Base-by-base conservation (phyloP, 2,888 invertebrate genomes). In the Miltochrista miniata region DNA sequence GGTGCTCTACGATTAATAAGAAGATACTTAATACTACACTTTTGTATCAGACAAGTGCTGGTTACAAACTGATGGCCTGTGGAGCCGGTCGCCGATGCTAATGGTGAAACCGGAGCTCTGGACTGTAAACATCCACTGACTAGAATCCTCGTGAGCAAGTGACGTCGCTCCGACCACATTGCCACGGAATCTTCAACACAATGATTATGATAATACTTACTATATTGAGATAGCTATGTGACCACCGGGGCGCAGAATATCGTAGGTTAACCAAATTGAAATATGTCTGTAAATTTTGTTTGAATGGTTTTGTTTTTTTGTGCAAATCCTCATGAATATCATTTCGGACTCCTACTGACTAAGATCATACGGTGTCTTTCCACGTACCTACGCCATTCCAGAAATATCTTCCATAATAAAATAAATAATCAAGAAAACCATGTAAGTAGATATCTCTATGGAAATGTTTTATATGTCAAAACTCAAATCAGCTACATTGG, bases 61-160 rank as follows among this genome's bases (percentile, higher is more conserved):
- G 75, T 72, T 67, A 75, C 74, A 68, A 72, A 89, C 89, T 87
- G 87, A 70, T 83, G 83, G 74, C 70, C 51, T 64, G 55, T 62
- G 64, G 59, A 68, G 66, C 54, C 63, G 59, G 67, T 53, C 71
- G 80, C 69, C 79, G 78, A 62, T 73, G 76, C 74, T 83, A 82
- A 83, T 82, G 84, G 84, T 79, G 90, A 75, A 87, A 90, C 84
- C 87, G 86, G 90, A 90, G 83, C 77, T 61, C 51, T 56, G 37
- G 54, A 79, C 68, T 89, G 79, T 90, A 90, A 90, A 90, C 90
- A 90, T 89, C 87, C 88, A 89, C 70, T 76, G 82, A 76, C 73
- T 82, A 85, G 86, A 86, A 88, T 89, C 85, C 81, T 77, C 78
- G 66, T 69, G 64, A 57, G 54, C 47, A 59, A 61, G 63, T 67